A percentile compares a stretch with the other conserved stretches of the same genome.
phyloP scores from a whole-genome alignment of 2,888 invertebrate genomes.

The Tetranychus piercei region DNA sequence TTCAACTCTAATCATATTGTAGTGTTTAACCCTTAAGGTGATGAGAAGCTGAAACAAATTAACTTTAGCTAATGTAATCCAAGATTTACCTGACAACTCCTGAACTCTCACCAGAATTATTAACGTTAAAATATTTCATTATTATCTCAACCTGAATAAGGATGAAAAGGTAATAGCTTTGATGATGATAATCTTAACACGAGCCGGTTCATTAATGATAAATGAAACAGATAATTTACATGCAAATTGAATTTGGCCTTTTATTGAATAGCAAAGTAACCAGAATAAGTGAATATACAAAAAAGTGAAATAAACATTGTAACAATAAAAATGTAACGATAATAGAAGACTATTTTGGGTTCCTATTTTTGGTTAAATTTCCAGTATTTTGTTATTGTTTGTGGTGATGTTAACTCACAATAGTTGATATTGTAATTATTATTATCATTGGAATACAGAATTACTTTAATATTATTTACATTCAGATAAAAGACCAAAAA shows the following conservation, averaged over 20 bases:
- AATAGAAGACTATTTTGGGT: too few relatives aligned
- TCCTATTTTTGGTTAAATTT: too few relatives aligned
- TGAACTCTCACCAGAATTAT: neutral
- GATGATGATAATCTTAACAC: neutral
- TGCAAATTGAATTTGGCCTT: neutral
- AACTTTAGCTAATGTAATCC: neutral
- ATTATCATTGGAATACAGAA: neutral
- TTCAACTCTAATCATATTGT: neutral
- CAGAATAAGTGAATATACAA: neutral
- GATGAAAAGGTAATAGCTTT: too few relatives aligned
- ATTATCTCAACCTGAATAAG: neutral
- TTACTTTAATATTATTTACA: neutral
- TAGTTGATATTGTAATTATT: neutral
- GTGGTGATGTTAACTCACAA: too few relatives aligned
- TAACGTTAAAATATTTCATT: neutral
- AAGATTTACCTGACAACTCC: neutral
- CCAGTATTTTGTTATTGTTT: too few relatives aligned
- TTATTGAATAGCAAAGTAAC: neutral
- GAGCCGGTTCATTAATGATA: neutral
- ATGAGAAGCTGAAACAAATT: neutral
- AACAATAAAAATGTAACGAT: neutral
- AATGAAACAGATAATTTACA: neutral
- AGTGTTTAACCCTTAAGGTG: neutral
- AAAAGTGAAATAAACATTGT: neutral
- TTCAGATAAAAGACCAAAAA: neutral